These are phyloP conservation scores for Nephrotoma guestfalica DNA, from an alignment of 2,888 invertebrate species.

Conservation along the genomic window DNA sequence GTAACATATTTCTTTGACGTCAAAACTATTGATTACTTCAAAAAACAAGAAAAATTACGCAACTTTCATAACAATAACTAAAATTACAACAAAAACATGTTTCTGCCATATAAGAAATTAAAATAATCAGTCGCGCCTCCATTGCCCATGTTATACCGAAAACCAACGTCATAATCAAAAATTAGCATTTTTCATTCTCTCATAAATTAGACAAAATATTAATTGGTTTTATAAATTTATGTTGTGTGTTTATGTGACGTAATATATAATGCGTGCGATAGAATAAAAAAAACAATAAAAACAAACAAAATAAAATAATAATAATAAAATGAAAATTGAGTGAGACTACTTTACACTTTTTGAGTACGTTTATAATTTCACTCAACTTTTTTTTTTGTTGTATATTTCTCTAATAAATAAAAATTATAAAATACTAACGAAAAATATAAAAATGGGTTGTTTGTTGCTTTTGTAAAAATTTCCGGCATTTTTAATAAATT, in stretches of 20 bases:
- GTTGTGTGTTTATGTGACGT: neutral
- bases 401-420: neutral
- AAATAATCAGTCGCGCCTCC: neutral
- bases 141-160: neutral
- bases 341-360: neutral
- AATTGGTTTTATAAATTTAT: neutral
- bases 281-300: neutral
- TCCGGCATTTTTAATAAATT: neutral
- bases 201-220: neutral
- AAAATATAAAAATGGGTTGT: slow-evolving; percentile 1
- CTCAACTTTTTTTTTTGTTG: neutral
- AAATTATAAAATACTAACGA: slow-evolving; percentile 2
- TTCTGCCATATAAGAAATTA: neutral
- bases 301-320: neutral
- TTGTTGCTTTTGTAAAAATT: neutral
- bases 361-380: neutral
- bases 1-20: neutral
- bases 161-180: neutral
- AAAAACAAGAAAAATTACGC: neutral
- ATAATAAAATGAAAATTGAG: neutral
- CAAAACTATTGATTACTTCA: neutral
- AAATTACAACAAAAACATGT: neutral
- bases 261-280: neutral
- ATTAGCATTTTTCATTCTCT: neutral
- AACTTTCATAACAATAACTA: neutral